phyloP scores from a whole-genome alignment of 2,888 invertebrate species.

The Sminthurides aquaticus region DNA sequence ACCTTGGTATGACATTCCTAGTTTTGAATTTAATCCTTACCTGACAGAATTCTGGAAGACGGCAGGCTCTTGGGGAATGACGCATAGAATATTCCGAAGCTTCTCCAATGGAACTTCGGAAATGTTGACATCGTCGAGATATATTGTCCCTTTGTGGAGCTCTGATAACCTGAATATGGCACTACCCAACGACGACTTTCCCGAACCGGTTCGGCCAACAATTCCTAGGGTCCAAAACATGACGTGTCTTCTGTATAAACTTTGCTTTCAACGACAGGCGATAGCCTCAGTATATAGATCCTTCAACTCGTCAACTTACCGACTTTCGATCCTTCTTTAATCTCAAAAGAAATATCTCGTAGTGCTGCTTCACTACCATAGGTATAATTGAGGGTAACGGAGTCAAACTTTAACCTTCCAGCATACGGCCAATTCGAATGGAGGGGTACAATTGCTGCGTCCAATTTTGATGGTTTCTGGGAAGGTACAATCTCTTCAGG shows the following conservation, averaged over 20 bases:
- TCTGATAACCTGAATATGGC: slow-evolving; percentile 57
- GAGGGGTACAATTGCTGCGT: neutral
- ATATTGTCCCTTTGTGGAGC: slow-evolving; percentile 51
- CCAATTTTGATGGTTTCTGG: neutral
- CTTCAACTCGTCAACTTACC: slow-evolving; percentile 48
- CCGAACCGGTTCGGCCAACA: slow-evolving; percentile 51
- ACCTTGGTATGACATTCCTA: neutral
- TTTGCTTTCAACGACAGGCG: neutral
- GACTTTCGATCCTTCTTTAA: slow-evolving; percentile 55
- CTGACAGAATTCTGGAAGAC: slow-evolving; percentile 56
- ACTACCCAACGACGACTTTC: slow-evolving; percentile 55
- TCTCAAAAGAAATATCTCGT: slow-evolving; percentile 52
- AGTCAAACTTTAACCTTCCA: slow-evolving; percentile 51
- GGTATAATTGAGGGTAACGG: slow-evolving; percentile 52
- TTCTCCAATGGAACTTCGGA: slow-evolving; percentile 49
- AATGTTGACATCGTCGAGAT: slow-evolving; percentile 53
- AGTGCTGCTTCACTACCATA: slow-evolving; percentile 50
- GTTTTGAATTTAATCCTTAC: slow-evolving; percentile 44
- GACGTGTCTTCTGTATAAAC: neutral
- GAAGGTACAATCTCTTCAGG: slow-evolving; percentile 19
- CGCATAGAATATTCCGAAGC: slow-evolving; percentile 51
- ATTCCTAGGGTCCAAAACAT: slow-evolving; percentile 46
- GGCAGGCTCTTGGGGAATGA: slow-evolving; percentile 59
- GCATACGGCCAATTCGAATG: slow-evolving; percentile 51
- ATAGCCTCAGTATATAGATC: neutral